These are phyloP conservation scores for Eilema depressum DNA, from an alignment of 2,888 invertebrate genomes.

Conservation along the genomic window DNA sequence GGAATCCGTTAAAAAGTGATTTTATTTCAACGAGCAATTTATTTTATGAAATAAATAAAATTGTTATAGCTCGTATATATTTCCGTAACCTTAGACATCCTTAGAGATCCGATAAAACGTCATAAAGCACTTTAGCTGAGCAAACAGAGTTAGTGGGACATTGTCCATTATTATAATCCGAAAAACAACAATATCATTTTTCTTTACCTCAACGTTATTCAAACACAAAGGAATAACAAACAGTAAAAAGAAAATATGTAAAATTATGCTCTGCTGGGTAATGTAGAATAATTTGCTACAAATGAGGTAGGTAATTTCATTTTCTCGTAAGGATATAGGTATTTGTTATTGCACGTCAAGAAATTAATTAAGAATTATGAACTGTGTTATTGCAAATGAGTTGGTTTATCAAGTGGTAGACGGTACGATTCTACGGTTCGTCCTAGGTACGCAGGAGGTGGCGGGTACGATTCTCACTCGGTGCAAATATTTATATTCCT, in stretches of 20 bases:
- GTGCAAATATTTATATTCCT: too few relatives aligned
- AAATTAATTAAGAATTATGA: neutral
- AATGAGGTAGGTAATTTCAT: neutral
- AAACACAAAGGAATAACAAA: neutral
- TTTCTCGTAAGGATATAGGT: neutral
- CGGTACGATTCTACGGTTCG: too few relatives aligned
- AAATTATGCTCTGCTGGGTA: neutral
- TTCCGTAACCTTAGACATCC: neutral
- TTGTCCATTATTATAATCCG: neutral
- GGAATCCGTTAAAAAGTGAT: too few relatives aligned
- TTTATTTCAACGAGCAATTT: neutral
- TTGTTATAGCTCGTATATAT: neutral
- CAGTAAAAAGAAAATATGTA: neutral
- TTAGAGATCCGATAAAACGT: neutral
- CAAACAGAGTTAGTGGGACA: slow-evolving; percentile 4
- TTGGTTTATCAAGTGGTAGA: too few relatives aligned
- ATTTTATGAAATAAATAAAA: neutral
- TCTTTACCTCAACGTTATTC: neutral
- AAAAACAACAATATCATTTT: neutral
- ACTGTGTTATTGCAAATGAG: neutral
- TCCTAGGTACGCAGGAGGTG: too few relatives aligned
- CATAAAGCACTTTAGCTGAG: neutral
- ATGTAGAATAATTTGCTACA: neutral
- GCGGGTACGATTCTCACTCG: too few relatives aligned
- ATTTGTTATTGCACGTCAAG: too few relatives aligned